phyloP scores from a whole-genome alignment of 2,113 vertebrate species.

The Craseonycteris thonglongyai region DNA sequence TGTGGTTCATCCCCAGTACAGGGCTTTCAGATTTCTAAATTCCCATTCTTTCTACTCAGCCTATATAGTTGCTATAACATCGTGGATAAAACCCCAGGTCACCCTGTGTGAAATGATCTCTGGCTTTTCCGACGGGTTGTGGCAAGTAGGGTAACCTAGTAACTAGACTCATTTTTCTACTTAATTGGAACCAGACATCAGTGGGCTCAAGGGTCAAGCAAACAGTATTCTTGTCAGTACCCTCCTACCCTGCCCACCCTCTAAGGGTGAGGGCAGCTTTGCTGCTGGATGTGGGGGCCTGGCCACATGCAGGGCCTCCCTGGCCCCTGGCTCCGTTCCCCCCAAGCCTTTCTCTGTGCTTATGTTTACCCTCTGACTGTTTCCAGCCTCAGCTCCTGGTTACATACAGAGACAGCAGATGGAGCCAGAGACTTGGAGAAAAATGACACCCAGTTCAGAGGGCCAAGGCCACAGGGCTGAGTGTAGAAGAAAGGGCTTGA shows the following conservation, averaged over 20 bases:
- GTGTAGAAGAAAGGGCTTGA: not conserved
- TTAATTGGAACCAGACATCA: slow-evolving; percentile 50
- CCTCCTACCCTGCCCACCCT: not conserved
- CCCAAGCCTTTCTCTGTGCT: not conserved
- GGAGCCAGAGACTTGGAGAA: slow-evolving; percentile 83
- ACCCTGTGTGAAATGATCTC: slow-evolving; percentile 1
- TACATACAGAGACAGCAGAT: slow-evolving; percentile 83
- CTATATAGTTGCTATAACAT: not conserved
- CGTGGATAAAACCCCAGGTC: not conserved
- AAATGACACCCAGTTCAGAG: slow-evolving; percentile 62
- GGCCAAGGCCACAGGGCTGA: slow-evolving; percentile 30
- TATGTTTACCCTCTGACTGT: not conserved
- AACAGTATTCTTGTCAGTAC: not conserved
- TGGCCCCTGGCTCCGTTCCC: fast-evolving
- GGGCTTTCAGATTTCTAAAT: not conserved
- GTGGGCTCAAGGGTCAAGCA: slow-evolving; percentile 35
- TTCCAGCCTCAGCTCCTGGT: slow-evolving; percentile 59
- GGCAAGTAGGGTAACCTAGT: slow-evolving; percentile 30
- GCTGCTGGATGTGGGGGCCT: not conserved
- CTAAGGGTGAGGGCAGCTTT: not conserved
- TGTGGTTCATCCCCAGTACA: not conserved
- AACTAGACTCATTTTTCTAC: slow-evolving; percentile 15
- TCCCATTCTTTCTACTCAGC: not conserved
- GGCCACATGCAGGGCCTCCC: not conserved
- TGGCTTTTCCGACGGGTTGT: slow-evolving; percentile 27